A percentile compares a stretch with the other conserved stretches of the same genome.
Evolutionary conservation across 2,888 invertebrate genomes (phyloP).

Genomic region (Epirrita christyi): DNA sequence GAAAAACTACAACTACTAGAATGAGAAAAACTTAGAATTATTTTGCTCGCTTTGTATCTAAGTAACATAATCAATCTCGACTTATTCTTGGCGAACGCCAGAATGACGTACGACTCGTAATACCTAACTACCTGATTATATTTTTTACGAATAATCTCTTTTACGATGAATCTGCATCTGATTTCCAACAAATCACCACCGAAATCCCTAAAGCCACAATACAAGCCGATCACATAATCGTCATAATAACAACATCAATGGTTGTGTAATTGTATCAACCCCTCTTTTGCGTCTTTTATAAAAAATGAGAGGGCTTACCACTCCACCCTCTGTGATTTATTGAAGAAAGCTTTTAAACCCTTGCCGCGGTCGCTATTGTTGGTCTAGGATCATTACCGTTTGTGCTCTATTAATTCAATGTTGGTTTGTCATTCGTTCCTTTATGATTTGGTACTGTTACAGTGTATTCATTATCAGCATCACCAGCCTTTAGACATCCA

Average conservation of each 20-base stretch:
- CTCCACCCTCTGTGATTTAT: conserved; percentile 69
- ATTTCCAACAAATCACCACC: not conserved
- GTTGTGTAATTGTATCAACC: conserved; percentile 59
- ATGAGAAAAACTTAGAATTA: too few relatives aligned
- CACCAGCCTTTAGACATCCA: too few relatives aligned
- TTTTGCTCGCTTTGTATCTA: too few relatives aligned
- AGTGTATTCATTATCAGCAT: too few relatives aligned
- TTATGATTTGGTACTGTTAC: too few relatives aligned
- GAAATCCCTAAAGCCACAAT: conserved; percentile 31
- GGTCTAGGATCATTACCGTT: conserved; percentile 63
- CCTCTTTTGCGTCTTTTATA: conserved; percentile 39
- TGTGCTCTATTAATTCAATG: conserved; percentile 63
- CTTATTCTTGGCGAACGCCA: too few relatives aligned
- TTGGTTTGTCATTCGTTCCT: conserved; percentile 30
- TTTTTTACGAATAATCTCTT: too few relatives aligned
- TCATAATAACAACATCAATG: conserved; percentile 64
- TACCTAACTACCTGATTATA: too few relatives aligned
- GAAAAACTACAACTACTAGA: too few relatives aligned
- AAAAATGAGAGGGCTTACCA: conserved; percentile 26
- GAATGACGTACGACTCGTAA: too few relatives aligned
- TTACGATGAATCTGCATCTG: too few relatives aligned
- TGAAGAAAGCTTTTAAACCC: conserved; percentile 83
- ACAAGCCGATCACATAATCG: conserved; percentile 56
- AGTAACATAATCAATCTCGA: too few relatives aligned
- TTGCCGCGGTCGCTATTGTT: conserved; percentile 68